Percentiles rank a stretch among this genome's conserved stretches.
These are phyloP conservation scores for Euglossa dilemma DNA, from an alignment of 1,140 invertebrate genomes.

Conservation along the genomic window DNA sequence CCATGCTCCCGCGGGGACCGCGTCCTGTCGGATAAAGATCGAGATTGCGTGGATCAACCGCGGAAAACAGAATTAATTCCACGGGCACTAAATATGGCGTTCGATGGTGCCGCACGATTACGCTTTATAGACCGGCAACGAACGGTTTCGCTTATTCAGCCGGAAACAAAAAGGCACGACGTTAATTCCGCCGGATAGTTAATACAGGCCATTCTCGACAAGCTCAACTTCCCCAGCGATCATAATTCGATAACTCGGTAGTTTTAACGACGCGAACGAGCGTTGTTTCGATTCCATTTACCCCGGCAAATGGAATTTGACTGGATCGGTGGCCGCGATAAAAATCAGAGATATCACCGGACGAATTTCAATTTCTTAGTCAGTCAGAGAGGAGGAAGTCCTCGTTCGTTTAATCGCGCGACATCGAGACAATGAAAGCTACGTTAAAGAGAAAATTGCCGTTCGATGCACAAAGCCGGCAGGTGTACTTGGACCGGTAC, in stretches of 20 bases:
- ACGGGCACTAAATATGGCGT: conserved; percentile 18
- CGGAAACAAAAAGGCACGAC: conserved; percentile 43
- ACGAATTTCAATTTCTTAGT: neutral
- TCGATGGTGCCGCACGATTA: neutral
- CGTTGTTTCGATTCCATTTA: conserved; percentile 47
- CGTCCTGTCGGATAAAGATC: neutral
- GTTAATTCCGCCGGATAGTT: conserved; percentile 56
- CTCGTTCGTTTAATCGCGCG: neutral
- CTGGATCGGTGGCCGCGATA: neutral
- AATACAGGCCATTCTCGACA: conserved; percentile 53
- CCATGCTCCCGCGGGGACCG: neutral
- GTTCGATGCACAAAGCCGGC: neutral
- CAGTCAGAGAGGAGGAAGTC: neutral
- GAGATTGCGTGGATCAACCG: neutral
- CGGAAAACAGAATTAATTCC: neutral
- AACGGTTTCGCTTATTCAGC: conserved; percentile 48
- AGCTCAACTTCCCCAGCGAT: conserved; percentile 46
- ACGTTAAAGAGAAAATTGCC: too few species aligned
- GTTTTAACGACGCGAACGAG: conserved; percentile 38
- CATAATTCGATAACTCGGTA: conserved; percentile 45
- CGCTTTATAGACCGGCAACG: conserved; percentile 13
- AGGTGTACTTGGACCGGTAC: too few species aligned
- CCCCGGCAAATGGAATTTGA: conserved; percentile 4
- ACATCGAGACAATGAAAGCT: neutral
- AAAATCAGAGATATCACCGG: neutral